Percentiles rank a stretch among this genome's conserved stretches.
Conservation (phyloP, 2,888 invertebrate genomes). For the Abrostola triplasia region DNA sequence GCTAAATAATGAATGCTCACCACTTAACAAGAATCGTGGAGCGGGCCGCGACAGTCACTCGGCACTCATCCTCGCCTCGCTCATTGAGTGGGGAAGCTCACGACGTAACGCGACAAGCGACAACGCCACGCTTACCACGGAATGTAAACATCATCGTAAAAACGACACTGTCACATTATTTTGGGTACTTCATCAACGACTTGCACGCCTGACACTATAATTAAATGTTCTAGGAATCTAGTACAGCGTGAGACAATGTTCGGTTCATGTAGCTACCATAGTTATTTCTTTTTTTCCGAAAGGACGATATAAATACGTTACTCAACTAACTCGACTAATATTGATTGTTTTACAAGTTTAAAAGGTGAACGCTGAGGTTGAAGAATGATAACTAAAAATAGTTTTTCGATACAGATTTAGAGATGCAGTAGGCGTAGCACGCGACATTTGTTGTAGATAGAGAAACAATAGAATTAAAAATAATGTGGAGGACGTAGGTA, state of each 20-base stretch:
- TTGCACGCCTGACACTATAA: conserved; percentile 32
- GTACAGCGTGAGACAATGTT: conserved; percentile 23
- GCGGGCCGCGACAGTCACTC: conserved; percentile 63
- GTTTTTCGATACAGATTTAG: too few relatives aligned
- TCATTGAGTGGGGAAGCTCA: conserved; percentile 69
- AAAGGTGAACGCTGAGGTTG: neutral
- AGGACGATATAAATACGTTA: conserved; percentile 25
- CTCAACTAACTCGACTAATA: too few relatives aligned
- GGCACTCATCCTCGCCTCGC: conserved; percentile 68
- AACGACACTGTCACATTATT: conserved; percentile 55
- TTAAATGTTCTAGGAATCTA: conserved; percentile 33
- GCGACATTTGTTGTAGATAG: conserved; percentile 49
- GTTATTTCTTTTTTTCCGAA: conserved; percentile 43
- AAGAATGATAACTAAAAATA: neutral
- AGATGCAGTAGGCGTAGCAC: conserved; percentile 16
- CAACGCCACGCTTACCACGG: conserved; percentile 55
- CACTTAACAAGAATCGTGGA: conserved; percentile 62
- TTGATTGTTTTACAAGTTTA: too few relatives aligned
- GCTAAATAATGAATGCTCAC: conserved; percentile 66
- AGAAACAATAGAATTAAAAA: conserved; percentile 24
- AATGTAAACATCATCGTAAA: conserved; percentile 67
- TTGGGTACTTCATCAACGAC: conserved; percentile 43
- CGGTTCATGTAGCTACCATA: conserved; percentile 24
- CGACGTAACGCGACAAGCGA: conserved; percentile 54
- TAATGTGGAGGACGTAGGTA: conserved; percentile 57